Percentiles rank a stretch among this genome's conserved stretches.
Evolutionary conservation across 2,888 invertebrate species (phyloP).

Genomic region (Luperina nickerlii): DNA sequence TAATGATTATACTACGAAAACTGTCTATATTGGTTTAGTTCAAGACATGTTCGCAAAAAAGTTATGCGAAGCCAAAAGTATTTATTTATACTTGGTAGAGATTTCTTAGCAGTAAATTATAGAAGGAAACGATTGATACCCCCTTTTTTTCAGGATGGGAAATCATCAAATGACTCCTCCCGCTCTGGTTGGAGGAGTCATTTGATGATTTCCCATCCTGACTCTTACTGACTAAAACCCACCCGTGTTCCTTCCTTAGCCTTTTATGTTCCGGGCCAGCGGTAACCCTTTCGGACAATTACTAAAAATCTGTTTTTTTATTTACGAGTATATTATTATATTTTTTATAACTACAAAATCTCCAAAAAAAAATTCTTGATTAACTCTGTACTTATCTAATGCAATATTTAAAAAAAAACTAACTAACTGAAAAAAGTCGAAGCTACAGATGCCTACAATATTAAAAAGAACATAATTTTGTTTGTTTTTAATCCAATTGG

Average conservation of each 20-base stretch:
- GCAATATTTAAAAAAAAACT: not conserved
- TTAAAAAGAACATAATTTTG: not conserved
- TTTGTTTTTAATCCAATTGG: slow-evolving; percentile 2
- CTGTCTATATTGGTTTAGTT: slow-evolving; percentile 1
- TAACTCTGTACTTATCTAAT: not conserved
- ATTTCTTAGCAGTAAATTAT: not conserved
- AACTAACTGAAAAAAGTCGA: not conserved
- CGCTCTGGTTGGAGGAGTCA: too few relatives aligned
- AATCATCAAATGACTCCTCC: too few relatives aligned
- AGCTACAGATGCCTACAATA: not conserved
- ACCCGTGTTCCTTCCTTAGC: too few relatives aligned
- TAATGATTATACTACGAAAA: slow-evolving; percentile 33
- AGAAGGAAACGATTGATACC: not conserved
- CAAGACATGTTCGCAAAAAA: slow-evolving; percentile 25
- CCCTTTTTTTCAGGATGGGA: too few relatives aligned
- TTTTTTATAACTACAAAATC: too few relatives aligned
- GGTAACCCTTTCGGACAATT: too few relatives aligned
- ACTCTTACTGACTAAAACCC: too few relatives aligned
- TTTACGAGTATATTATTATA: too few relatives aligned
- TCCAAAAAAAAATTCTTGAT: too few relatives aligned
- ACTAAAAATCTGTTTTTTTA: too few relatives aligned
- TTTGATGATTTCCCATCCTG: too few relatives aligned
- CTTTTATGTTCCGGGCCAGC: too few relatives aligned
- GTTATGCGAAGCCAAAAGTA: not conserved
- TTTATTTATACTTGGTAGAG: not conserved